Conservation (phyloP, 64 coral and sea anemone genomes). For the Montipora sp. region DNA sequence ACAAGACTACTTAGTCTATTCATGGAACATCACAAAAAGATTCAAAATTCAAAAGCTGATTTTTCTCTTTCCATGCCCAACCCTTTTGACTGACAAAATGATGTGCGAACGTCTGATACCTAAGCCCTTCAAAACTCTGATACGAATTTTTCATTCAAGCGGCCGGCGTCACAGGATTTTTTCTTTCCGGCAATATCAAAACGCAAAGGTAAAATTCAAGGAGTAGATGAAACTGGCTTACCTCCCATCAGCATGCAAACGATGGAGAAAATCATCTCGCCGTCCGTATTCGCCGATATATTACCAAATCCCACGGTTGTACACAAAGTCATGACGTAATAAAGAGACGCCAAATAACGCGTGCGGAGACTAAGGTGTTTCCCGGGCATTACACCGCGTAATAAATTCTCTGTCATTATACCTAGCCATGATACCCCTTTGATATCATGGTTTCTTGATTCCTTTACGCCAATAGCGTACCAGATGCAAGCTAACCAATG, state of each 20-base stretch:
- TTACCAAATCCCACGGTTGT: not conserved
- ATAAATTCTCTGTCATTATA: constrained; percentile 3
- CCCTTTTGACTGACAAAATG: too few relatives aligned
- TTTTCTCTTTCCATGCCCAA: too few relatives aligned
- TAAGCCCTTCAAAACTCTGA: too few relatives aligned
- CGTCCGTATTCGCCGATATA: constrained; percentile 73
- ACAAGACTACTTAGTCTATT: too few relatives aligned
- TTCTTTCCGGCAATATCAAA: too few relatives aligned
- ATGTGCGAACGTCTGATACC: too few relatives aligned
- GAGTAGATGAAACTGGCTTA: constrained; percentile 24
- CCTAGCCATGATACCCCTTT: constrained; percentile 74
- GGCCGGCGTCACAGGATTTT: too few relatives aligned
- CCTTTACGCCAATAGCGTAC: constrained; percentile 83
- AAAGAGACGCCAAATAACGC: constrained; percentile 92
- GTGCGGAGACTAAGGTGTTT: constrained; percentile 55
- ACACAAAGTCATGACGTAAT: constrained; percentile 97
- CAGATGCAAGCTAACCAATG: constrained; percentile 99
- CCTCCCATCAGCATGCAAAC: constrained; percentile 94
- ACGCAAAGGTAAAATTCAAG: not conserved
- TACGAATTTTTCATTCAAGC: too few relatives aligned
- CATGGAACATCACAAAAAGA: too few relatives aligned
- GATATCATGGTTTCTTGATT: not conserved
- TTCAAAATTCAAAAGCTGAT: too few relatives aligned
- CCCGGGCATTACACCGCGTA: not conserved
- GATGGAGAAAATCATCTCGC: constrained; percentile 90